A percentile compares a stretch with the other conserved stretches of the same genome.
These are phyloP conservation scores for Pseudachorutes palmiensis DNA, from an alignment of 1,140 invertebrate genomes.

Conservation along the genomic window DNA sequence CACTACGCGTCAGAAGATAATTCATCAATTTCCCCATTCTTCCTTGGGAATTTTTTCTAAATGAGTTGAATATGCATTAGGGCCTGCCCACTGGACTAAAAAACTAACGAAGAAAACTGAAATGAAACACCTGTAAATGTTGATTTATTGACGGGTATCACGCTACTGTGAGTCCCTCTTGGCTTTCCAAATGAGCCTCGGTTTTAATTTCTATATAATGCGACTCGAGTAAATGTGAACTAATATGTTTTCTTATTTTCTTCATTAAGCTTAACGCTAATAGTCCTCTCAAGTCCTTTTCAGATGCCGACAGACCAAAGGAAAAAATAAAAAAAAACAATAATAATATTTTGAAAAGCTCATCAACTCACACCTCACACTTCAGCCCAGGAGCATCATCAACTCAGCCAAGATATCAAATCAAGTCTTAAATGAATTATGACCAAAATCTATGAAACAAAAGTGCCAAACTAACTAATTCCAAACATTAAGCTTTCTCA, in stretches of 20 bases:
- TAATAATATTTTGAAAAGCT: conserved; percentile 16
- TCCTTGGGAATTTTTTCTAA: neutral
- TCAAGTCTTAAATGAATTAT: neutral
- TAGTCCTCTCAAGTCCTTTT: neutral
- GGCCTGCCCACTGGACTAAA: neutral
- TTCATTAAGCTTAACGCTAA: conserved; percentile 6
- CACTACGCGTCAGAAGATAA: conserved; percentile 8
- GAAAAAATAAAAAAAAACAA: conserved; percentile 1
- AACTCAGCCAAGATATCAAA: conserved; percentile 21
- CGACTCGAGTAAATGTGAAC: neutral
- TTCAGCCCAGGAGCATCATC: conserved; percentile 14
- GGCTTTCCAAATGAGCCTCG: neutral
- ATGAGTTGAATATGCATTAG: neutral
- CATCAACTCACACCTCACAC: conserved; percentile 18
- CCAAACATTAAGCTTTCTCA: no score
- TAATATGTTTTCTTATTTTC: conserved; percentile 12
- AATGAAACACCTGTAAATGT: conserved; percentile 36
- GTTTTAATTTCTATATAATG: neutral
- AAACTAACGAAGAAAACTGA: neutral
- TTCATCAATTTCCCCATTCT: neutral
- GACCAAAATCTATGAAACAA: neutral
- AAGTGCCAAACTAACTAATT: no score
- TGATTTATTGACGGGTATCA: conserved; percentile 36
- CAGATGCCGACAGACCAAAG: neutral
- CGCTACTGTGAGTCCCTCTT: conserved; percentile 21